Conservation (phyloP, 2,113 vertebrate species). For the Phalacrocorax pelagicus region DNA sequence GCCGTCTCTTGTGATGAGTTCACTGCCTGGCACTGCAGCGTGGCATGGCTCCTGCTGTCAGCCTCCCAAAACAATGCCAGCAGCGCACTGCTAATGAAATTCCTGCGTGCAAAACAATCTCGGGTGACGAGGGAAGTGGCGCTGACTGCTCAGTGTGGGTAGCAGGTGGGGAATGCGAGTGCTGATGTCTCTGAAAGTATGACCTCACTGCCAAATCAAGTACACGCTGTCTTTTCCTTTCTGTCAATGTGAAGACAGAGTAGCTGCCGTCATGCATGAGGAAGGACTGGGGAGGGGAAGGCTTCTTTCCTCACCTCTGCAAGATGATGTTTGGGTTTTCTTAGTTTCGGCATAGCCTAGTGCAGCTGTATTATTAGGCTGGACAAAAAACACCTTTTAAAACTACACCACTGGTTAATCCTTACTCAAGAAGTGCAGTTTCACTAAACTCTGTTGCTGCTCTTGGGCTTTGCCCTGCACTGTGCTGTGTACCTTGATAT, state of each 20-base stretch:
- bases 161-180: background rate
- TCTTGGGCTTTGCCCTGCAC: background rate
- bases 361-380: background rate
- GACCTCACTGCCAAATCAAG: background rate
- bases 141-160: accelerated
- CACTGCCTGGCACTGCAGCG: background rate
- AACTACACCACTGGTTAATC: background rate
- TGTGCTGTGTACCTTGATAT: background rate
- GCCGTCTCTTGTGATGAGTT: background rate
- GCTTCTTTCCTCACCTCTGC: background rate
- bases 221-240: background rate
- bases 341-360: background rate
- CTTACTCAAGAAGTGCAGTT: background rate
- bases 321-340: background rate
- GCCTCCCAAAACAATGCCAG: background rate
- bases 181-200: background rate
- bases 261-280: background rate
- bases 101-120: background rate
- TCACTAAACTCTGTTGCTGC: background rate
- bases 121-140: background rate
- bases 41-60: background rate
- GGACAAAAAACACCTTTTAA: background rate
- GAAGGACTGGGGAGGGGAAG: background rate
- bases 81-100: background rate
- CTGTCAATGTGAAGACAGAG: background rate